A percentile compares a stretch with the other conserved stretches of the same genome.
phyloP scores from a whole-genome alignment of 2,888 invertebrate species.

The Syrphus vitripennis region DNA sequence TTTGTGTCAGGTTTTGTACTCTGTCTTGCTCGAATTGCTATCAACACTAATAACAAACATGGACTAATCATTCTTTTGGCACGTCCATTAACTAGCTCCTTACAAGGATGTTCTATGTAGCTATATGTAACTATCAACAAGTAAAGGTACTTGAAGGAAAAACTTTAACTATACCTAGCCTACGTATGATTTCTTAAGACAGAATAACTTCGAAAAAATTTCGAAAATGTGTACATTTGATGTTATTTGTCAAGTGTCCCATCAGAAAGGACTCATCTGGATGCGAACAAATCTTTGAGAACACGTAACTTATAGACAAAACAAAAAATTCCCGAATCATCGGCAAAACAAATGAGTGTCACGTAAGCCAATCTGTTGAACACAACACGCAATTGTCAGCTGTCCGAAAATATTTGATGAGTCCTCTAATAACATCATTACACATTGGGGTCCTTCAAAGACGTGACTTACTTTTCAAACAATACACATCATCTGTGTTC shows the following conservation, averaged over 20 bases:
- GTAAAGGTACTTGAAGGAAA: too few relatives aligned
- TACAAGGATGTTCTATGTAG: too few relatives aligned
- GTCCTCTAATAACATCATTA: conserved; percentile 67
- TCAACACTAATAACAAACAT: too few relatives aligned
- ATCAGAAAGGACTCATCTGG: conserved; percentile 34
- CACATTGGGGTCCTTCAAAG: conserved; percentile 36
- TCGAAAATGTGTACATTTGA: conserved; percentile 45
- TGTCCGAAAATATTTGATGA: conserved; percentile 67
- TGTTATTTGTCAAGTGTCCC: conserved; percentile 68
- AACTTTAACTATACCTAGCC: too few relatives aligned
- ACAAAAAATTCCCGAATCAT: background rate
- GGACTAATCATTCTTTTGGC: too few relatives aligned
- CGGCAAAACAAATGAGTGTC: conserved; percentile 64
- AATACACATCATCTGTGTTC: conserved; percentile 42
- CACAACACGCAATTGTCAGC: conserved; percentile 66
- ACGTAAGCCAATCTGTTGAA: conserved; percentile 70
- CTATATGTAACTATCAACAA: too few relatives aligned
- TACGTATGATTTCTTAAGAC: too few relatives aligned
- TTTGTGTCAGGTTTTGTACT: too few relatives aligned
- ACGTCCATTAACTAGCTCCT: too few relatives aligned
- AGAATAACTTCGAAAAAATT: too few relatives aligned
- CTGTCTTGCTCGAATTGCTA: too few relatives aligned
- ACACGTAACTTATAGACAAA: conserved; percentile 27
- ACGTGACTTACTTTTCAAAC: conserved; percentile 56
- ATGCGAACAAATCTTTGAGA: background rate